These are phyloP conservation scores for Glyptemys insculpta DNA, from an alignment of 2,797 vertebrate genomes.

Conservation along the genomic window DNA sequence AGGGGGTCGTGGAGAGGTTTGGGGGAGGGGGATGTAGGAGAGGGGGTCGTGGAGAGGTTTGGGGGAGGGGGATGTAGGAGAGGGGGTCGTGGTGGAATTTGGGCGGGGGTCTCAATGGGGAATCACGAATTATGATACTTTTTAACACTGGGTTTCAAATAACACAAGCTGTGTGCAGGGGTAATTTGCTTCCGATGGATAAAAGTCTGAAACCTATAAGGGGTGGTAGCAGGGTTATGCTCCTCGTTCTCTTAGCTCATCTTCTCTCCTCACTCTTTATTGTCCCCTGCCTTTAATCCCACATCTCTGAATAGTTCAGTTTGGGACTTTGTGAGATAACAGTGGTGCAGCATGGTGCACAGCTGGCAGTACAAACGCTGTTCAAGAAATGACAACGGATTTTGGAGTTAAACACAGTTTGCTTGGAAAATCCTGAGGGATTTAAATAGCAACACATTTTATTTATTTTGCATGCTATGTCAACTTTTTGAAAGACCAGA, in stretches of 20 bases:
- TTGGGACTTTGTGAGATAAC: background rate
- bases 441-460: rapidly evolving
- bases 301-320: background rate
- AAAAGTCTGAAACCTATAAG: background rate
- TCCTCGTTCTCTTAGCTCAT: too few species aligned
- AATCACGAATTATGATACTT: background rate
- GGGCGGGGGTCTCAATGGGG: background rate
- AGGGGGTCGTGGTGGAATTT: too few species aligned
- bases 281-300: too few species aligned
- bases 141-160: background rate
- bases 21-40: too few species aligned
- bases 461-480: background rate
- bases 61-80: too few species aligned
- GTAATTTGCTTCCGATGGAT: too few species aligned
- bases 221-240: too few species aligned
- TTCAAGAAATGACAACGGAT: background rate
- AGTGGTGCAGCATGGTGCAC: background rate
- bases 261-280: background rate
- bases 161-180: too few species aligned
- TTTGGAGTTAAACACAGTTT: background rate
- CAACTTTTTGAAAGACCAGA: background rate
- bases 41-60: too few species aligned
- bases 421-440: rapidly evolving
- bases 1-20: too few species aligned
- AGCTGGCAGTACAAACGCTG: background rate